Evolutionary conservation across 2,113 vertebrate species (phyloP).

Genomic region (Reinhardtius hippoglossoides): DNA sequence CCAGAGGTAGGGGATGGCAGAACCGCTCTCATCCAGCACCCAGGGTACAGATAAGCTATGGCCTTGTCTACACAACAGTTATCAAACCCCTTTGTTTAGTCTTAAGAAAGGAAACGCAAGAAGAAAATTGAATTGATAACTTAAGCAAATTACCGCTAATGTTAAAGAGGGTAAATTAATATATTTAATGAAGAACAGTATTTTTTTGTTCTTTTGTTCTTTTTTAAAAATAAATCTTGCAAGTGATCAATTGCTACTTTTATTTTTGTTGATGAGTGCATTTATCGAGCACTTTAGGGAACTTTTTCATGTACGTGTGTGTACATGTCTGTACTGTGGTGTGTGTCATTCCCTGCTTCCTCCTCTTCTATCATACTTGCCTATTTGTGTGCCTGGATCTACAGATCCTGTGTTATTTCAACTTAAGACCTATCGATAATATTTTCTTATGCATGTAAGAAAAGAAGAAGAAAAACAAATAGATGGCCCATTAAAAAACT

Average conservation of each 20-base stretch:
- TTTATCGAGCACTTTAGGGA: conserved; percentile 66
- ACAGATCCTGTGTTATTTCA: conserved; percentile 59
- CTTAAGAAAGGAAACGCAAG: conserved; percentile 79
- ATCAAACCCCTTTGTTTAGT: conserved; percentile 78
- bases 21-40: conserved; percentile 96
- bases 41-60: conserved; percentile 98
- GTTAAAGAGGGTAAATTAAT: conserved; percentile 79
- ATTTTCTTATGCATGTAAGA: conserved; percentile 63
- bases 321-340: conserved; percentile 9
- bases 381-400: conserved; percentile 66
- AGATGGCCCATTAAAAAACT: conserved; percentile 28
- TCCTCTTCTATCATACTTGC: conserved; percentile 29
- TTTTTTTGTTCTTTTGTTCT: conserved; percentile 45
- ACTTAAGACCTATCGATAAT: conserved; percentile 33
- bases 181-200: conserved; percentile 82
- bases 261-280: conserved; percentile 62
- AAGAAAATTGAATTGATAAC: conserved; percentile 72
- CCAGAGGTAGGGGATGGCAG: conserved; percentile 90
- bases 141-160: conserved; percentile 76
- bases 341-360: conserved; percentile 58
- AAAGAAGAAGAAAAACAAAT: conserved; percentile 37
- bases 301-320: conserved; percentile 36
- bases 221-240: conserved; percentile 72
- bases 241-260: conserved; percentile 81
- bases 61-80: conserved; percentile 80